A percentile compares a stretch with the other conserved stretches of the same genome.
Conservation (phyloP, 2,888 invertebrate genomes). For the Congeria kusceri region DNA sequence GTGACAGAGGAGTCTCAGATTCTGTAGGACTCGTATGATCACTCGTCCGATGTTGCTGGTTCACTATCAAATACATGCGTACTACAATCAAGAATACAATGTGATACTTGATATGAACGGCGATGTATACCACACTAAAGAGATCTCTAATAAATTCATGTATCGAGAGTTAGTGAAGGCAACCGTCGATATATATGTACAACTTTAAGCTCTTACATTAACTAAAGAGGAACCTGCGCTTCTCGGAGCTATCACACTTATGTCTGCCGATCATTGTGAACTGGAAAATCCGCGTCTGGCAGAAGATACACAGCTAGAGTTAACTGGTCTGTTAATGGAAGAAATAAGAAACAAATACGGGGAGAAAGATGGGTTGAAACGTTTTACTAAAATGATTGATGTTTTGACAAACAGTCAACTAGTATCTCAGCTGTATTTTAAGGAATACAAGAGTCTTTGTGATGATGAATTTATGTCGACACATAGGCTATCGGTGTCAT, state of each 20-base stretch:
- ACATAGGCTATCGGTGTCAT: too few species aligned
- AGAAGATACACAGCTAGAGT: conserved; percentile 37
- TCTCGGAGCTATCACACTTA: conserved; percentile 28
- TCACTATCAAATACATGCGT: conserved; percentile 11
- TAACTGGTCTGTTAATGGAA: conserved; percentile 19
- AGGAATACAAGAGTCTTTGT: conserved; percentile 43
- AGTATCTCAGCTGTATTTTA: conserved; percentile 29
- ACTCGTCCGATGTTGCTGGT: too few species aligned
- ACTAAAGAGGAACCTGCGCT: conserved; percentile 45
- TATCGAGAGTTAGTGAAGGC: conserved; percentile 17
- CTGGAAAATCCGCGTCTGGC: conserved; percentile 37
- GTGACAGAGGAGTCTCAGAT: too few species aligned
- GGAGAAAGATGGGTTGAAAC: not conserved
- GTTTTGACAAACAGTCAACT: conserved; percentile 35
- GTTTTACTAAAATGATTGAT: conserved; percentile 45
- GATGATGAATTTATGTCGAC: conserved; percentile 41
- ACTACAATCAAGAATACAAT: conserved; percentile 36
- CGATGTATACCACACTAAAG: conserved; percentile 47
- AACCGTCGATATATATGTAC: not conserved
- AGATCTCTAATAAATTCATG: conserved; percentile 51
- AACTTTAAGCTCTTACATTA: conserved; percentile 39
- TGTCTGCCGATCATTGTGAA: conserved; percentile 43
- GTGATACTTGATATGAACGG: conserved; percentile 45
- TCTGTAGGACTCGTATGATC: too few species aligned
- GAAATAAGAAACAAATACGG: conserved; percentile 3